phyloP scores from a whole-genome alignment of 35 echinoderm and acorn worm genomes.

The Acanthaster planci region DNA sequence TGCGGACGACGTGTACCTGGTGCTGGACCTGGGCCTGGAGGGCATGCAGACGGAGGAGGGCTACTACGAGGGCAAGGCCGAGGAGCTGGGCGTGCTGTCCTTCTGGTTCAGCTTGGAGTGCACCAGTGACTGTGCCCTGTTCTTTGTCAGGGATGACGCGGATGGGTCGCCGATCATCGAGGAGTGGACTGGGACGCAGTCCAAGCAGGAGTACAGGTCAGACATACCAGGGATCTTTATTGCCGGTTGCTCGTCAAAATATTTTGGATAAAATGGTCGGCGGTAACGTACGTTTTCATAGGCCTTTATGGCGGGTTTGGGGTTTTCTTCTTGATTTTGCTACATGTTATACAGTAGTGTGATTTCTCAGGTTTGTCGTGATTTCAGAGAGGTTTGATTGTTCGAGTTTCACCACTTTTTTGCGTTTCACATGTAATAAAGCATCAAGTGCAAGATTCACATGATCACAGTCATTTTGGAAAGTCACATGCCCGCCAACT shows the following conservation, averaged over 20 bases:
- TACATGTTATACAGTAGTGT: too few relatives aligned
- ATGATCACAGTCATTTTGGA: background rate
- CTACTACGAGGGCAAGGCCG: slow-evolving; percentile 74
- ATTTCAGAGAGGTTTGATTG: too few relatives aligned
- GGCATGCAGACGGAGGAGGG: slow-evolving; percentile 59
- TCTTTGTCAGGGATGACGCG: slow-evolving; percentile 75
- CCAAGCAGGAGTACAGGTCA: slow-evolving; percentile 60
- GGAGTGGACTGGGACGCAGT: slow-evolving; percentile 60
- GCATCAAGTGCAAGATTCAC: background rate
- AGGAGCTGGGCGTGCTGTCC: slow-evolving; percentile 57
- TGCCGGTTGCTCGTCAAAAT: too few relatives aligned
- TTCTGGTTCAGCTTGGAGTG: slow-evolving; percentile 86
- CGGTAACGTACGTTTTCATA: too few relatives aligned
- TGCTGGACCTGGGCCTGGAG: slow-evolving; percentile 60
- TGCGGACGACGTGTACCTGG: slow-evolving; percentile 85
- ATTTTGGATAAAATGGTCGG: too few relatives aligned
- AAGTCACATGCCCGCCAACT: background rate
- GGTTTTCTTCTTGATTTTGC: too few relatives aligned
- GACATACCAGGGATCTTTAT: background rate
- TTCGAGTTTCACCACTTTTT: too few relatives aligned
- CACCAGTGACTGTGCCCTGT: slow-evolving; percentile 68
- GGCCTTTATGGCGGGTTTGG: too few relatives aligned
- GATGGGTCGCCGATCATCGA: slow-evolving; percentile 59
- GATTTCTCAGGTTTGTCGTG: too few relatives aligned
- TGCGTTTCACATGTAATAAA: too few relatives aligned